Base-by-base conservation (phyloP, 2,888 invertebrate species). In the Anoncus sp. region DNA sequence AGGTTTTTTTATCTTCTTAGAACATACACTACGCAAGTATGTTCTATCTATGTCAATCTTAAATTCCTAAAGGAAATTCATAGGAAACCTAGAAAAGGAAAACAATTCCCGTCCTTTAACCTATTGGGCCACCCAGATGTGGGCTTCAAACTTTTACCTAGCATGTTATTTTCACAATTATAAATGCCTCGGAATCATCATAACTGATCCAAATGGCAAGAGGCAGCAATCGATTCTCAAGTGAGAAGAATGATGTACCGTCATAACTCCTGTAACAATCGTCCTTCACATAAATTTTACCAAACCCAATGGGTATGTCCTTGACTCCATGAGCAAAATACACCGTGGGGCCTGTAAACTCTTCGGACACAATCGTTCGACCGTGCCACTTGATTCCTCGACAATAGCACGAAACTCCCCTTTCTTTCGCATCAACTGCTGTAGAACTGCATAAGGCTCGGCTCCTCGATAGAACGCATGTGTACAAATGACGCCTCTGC, bases 401-500 rank as follows among this genome's bases (percentile, higher is more conserved):
- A 65, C 77, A 77, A 73, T 57, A 35, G 49, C 51, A 20, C 12
- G 38, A 40, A 43, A 60, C 76, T 31, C 16, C 66, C 53, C 27
- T 47, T 55, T 38, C 55, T 31, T 45, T 38, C 47, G 47, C 66
- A 55, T 67, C 45, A 40, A 40, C 53, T 31, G 40, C 20, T 24
- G 27, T 55, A 31, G n/a, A 45, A n/a, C 18, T n/a, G 14, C 47
- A 38, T 20, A 53, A n/a, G n/a, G 24, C 9, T 31, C 5, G 10
- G 16, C 40, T 69, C 40, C 57, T 45, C 31, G 59, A 2, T 20
- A 24, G 27, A 20, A 63, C 45, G 20, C 59, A 47, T 31, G 18
- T 24, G 63, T 27, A 22, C 43, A 31, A 22, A 12, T 18, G 40
- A 63, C 27, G 69, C 69, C 60, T 66, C 22, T 62, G 74, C 78